These are phyloP conservation scores for Paradoxurus hermaphroditus DNA, from an alignment of 2,113 vertebrate species.

Conservation along the genomic window DNA sequence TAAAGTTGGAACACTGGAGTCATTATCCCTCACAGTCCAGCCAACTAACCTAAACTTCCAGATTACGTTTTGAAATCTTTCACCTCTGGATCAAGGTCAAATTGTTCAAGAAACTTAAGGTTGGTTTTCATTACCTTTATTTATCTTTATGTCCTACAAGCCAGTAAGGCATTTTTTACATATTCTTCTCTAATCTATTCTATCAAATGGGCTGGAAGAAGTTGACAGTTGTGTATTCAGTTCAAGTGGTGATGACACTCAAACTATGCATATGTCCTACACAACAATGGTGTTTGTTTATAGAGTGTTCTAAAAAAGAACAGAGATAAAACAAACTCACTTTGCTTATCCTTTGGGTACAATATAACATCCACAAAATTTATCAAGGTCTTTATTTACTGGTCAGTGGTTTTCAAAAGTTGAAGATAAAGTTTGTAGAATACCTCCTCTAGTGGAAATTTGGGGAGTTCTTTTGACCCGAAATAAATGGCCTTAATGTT, in stretches of 20 bases:
- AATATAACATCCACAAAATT: background rate
- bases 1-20: background rate
- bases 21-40: background rate
- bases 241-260: background rate
- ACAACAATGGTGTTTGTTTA: background rate
- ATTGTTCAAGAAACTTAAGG: background rate
- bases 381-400: slow-evolving; percentile 14
- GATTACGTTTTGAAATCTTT: background rate
- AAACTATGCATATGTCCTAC: background rate
- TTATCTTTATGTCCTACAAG: background rate
- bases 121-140: slow-evolving; percentile 24
- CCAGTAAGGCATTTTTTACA: background rate
- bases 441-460: background rate
- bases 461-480: background rate
- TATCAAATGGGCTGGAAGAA: background rate
- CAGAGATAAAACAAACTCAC: background rate
- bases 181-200: background rate
- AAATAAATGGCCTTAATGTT: slow-evolving; percentile 39
- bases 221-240: background rate
- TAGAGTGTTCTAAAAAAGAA: slow-evolving; percentile 28
- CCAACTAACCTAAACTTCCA: background rate
- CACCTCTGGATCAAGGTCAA: background rate
- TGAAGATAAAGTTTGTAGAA: slow-evolving; percentile 33
- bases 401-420: background rate
- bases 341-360: background rate